These are phyloP conservation scores for Megaceryle torquata DNA, from an alignment of 2,113 vertebrate genomes.

Conservation along the genomic window DNA sequence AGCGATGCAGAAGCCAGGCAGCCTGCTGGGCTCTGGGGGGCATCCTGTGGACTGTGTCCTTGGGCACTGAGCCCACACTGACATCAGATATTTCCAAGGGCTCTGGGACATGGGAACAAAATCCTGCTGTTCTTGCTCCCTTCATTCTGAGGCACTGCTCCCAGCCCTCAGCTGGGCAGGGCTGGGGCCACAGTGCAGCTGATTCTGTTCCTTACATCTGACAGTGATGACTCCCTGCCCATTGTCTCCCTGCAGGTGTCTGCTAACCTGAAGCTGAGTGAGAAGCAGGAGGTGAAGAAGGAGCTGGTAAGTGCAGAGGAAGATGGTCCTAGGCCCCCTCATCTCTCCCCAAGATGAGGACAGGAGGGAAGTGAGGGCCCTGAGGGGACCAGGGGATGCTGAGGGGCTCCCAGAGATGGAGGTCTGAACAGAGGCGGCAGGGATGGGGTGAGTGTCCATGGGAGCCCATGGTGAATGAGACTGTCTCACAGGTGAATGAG, in stretches of 20 bases:
- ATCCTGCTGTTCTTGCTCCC: not conserved
- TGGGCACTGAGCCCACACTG: not conserved
- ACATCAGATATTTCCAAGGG: not conserved
- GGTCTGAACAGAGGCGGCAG: not conserved
- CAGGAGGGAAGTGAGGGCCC: not conserved
- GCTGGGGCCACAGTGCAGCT: fast-evolving
- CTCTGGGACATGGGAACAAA: not conserved
- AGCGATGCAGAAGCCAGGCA: not conserved
- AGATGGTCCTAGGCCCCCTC: not conserved
- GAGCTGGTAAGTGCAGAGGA: slow-evolving; percentile 84
- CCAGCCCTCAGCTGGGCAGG: fast-evolving
- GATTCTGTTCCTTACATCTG: not conserved
- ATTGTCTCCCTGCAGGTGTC: slow-evolving; percentile 81
- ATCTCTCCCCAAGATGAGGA: fast-evolving
- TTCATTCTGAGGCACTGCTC: not conserved
- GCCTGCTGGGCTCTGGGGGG: not conserved
- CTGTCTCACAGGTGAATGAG: slow-evolving; percentile 86
- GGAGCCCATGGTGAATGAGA: not conserved
- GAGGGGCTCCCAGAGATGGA: fast-evolving
- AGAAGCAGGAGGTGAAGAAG: slow-evolving; percentile 94
- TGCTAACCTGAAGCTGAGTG: slow-evolving; percentile 93
- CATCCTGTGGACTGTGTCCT: not conserved
- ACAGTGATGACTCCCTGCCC: not conserved
- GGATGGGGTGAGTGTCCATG: not conserved
- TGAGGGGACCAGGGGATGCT: no score